Base-by-base conservation (phyloP, 2,888 invertebrate species). In the Yponomeuta evonymella region DNA sequence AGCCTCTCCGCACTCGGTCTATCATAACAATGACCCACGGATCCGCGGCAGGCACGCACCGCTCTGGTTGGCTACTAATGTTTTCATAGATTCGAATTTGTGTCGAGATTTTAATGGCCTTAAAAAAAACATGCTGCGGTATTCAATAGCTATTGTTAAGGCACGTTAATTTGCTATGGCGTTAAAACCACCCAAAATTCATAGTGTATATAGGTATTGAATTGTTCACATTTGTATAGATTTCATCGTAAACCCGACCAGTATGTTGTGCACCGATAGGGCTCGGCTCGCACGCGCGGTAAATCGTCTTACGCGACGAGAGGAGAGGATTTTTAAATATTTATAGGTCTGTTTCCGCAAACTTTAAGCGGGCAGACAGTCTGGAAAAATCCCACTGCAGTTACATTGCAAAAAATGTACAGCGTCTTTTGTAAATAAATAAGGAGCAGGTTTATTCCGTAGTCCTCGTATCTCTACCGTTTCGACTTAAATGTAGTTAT, bases 251-350 rank as follows among this genome's bases (percentile, higher is more conserved):
- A 58, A 12, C 65, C 11, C 30, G 10, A n/a, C 65, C 30, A 65
- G 29, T 30, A 11, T 33, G 33, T 29, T 9, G 63, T 63, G 29
- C 15, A 63, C n/a, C 65, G 65, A 65, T 65, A 65, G 65, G 65
- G 65, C 8, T 43, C 6, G 43, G 43, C 43, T 43, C 43, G 5
- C 43, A 65, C 33, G 12, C 48, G 30, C 68, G 72, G 74, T 75
- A 83, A 80, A 83, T 79, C 79, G 79, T 74, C 79, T 81, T 81
- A 79, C 73, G 72, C 74, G 71, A 67, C 65, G n/a, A 67, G 72
- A 72, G 75, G 75, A 77, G 75, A 74, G 73, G 76, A 77, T 79
- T 81, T 79, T 81, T 79, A 81, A 83, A 83, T 82, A 83, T 82
- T 82, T 81, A 82, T 79, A 77, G 75, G 77, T 79, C 74, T 73